phyloP scores from a whole-genome alignment of 2,113 vertebrate species.

The Hydropotes inermis region DNA sequence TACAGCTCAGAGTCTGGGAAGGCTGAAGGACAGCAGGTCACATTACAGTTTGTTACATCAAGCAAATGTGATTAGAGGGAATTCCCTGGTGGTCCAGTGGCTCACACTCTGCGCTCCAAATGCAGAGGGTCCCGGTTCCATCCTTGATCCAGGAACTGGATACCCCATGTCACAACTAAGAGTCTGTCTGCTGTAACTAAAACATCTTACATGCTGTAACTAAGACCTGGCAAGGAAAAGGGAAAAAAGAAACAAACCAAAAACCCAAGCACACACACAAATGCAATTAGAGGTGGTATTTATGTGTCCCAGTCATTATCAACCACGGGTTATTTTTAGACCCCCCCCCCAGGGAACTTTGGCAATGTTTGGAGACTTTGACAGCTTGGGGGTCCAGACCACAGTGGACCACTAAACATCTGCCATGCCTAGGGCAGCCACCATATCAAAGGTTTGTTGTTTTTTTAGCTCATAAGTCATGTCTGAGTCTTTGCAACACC shows the following conservation, averaged over 20 bases:
- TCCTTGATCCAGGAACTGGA: not conserved
- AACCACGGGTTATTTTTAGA: not conserved
- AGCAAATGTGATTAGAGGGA: not conserved
- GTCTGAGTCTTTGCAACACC: not conserved
- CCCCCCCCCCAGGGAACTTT: not conserved
- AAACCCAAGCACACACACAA: not conserved
- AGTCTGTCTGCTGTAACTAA: not conserved
- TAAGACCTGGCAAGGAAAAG: not conserved
- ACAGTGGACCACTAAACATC: not conserved
- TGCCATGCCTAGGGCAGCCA: not conserved
- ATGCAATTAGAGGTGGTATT: not conserved
- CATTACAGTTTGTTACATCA: not conserved
- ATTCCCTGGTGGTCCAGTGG: not conserved
- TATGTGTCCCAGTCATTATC: not conserved
- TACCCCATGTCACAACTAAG: not conserved
- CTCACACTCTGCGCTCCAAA: not conserved
- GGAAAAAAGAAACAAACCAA: accelerated
- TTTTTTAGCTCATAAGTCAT: not conserved
- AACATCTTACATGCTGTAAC: not conserved
- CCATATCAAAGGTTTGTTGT: not conserved
- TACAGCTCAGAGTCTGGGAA: not conserved
- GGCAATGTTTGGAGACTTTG: not conserved
- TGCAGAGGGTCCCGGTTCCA: not conserved
- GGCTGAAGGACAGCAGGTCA: not conserved
- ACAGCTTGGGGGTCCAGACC: not conserved